These are phyloP conservation scores for Athene cunicularia DNA, from an alignment of 2,113 vertebrate genomes.

Conservation along the genomic window DNA sequence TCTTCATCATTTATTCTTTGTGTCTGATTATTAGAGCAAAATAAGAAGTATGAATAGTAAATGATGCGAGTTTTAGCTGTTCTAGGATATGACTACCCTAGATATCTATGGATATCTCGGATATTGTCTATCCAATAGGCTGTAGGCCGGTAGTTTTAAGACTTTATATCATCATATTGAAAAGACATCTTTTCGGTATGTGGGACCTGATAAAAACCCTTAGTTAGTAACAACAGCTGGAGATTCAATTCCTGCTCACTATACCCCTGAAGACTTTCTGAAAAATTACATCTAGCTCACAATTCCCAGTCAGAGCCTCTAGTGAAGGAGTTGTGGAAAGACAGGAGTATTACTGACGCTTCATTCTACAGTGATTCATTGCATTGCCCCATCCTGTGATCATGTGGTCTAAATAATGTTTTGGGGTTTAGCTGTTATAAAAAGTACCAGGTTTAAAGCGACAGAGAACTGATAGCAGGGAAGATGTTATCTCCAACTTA, in stretches of 20 bases:
- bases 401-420: neutral
- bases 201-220: neutral
- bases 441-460: neutral
- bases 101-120: no score
- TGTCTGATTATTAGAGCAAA: neutral
- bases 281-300: neutral
- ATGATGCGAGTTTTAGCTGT: neutral
- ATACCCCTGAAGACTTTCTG: neutral
- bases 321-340: neutral
- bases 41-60: neutral
- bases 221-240: neutral
- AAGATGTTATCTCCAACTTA: neutral
- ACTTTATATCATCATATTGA: neutral
- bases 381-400: neutral
- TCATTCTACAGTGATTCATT: neutral
- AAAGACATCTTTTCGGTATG: neutral
- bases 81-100: neutral
- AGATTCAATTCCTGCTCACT: neutral
- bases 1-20: neutral
- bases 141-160: neutral
- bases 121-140: neutral
- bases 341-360: neutral
- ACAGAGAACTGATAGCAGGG: neutral
- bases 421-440: neutral
- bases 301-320: neutral